Conservation (phyloP, 2,888 invertebrate species). For the Yponomeuta malinellus region DNA sequence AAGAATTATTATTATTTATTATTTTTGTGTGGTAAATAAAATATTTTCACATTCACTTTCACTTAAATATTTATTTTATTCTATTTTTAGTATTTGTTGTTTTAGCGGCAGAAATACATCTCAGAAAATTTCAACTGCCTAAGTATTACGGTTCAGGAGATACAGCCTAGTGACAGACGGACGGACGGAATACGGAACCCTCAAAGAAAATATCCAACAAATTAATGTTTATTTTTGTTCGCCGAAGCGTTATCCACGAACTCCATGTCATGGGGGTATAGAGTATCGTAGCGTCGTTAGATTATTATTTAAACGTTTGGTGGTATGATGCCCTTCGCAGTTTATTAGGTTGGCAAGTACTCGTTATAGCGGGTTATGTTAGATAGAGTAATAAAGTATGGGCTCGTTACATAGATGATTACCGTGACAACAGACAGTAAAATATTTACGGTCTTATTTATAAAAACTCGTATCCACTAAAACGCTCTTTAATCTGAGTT, state of each 20-base stretch:
- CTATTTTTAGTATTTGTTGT: too few species aligned
- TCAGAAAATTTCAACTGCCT: too few species aligned
- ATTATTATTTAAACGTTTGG: not conserved
- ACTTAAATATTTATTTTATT: too few species aligned
- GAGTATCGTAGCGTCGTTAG: not conserved
- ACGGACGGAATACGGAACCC: too few species aligned
- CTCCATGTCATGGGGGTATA: not conserved
- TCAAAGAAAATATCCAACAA: not conserved
- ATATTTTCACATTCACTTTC: too few species aligned
- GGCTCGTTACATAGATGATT: slow-evolving; percentile 5
- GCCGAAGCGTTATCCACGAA: not conserved
- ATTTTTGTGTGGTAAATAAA: too few species aligned
- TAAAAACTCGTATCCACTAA: too few species aligned
- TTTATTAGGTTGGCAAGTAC: slow-evolving; percentile 23
- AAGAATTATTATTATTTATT: too few species aligned
- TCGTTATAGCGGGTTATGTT: slow-evolving; percentile 21
- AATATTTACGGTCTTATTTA: not conserved
- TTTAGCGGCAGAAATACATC: too few species aligned
- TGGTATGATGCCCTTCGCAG: slow-evolving; percentile 7
- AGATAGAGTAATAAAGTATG: slow-evolving; percentile 25
- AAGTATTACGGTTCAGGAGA: too few species aligned
- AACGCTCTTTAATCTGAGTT: too few species aligned
- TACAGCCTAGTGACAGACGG: too few species aligned
- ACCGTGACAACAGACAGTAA: not conserved
- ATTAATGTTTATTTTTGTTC: not conserved